phyloP scores from a whole-genome alignment of 2,113 vertebrate species.

The Pelodiscus sinensis region DNA sequence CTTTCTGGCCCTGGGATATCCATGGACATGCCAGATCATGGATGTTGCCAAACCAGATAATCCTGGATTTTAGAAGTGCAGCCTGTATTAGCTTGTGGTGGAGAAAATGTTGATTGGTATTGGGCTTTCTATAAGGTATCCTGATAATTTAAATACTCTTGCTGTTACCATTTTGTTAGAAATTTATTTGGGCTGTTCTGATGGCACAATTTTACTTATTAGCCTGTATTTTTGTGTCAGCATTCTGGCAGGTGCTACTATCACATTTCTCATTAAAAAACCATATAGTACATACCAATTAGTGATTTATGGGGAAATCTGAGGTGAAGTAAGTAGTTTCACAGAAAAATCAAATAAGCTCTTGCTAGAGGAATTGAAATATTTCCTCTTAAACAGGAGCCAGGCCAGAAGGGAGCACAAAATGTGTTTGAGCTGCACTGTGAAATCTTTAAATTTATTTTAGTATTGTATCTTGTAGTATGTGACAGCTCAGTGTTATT shows the following conservation, averaged over 20 bases:
- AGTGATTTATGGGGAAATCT: fast-evolving
- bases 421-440: background rate
- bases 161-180: background rate
- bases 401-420: background rate
- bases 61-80: too few species aligned
- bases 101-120: background rate
- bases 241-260: background rate
- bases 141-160: background rate
- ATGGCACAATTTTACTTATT: fast-evolving
- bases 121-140: background rate
- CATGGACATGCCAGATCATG: too few species aligned
- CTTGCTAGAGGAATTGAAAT: background rate
- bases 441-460: background rate
- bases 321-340: background rate
- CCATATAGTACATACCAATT: fast-evolving
- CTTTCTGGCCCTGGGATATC: too few species aligned
- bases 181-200: slow-evolving; percentile 39
- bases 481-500: background rate
- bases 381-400: background rate
- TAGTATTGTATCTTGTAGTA: background rate
- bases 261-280: background rate
- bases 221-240: background rate
- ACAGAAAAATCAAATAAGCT: background rate
- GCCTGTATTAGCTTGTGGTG: background rate
- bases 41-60: too few species aligned